Conservation (phyloP, 2,888 invertebrate species). For the Vanessa cardui region DNA sequence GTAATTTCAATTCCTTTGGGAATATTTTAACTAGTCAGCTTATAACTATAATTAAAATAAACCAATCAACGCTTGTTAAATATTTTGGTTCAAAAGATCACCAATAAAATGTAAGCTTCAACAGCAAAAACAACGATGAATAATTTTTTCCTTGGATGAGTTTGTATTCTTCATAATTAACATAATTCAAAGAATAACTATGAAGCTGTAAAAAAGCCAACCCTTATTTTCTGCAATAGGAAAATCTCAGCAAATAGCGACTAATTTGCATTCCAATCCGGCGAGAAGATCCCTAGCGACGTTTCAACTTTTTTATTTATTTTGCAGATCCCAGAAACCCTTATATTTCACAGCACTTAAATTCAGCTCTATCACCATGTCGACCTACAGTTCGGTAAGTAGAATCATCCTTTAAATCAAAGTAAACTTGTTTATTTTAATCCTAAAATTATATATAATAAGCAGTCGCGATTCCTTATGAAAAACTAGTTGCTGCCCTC, state of each 20-base stretch:
- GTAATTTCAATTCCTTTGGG: too few species aligned
- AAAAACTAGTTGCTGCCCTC: too few species aligned
- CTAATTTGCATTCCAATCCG: conserved; percentile 29
- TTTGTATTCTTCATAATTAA: not conserved
- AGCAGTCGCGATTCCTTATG: too few species aligned
- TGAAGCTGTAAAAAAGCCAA: conserved; percentile 10
- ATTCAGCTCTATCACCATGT: conserved; percentile 64
- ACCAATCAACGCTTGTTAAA: too few species aligned
- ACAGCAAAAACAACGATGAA: too few species aligned
- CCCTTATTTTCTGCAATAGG: conserved; percentile 21
- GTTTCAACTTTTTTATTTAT: conserved; percentile 33
- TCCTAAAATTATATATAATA: too few species aligned
- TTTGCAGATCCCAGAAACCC: conserved; percentile 65
- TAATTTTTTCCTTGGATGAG: too few species aligned
- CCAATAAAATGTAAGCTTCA: too few species aligned
- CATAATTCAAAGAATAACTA: conserved; percentile 15
- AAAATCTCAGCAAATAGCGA: conserved; percentile 24
- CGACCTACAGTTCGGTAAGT: conserved; percentile 67
- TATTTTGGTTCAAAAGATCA: too few species aligned
- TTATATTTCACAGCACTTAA: conserved; percentile 70
- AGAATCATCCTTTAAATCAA: not conserved
- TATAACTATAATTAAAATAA: too few species aligned
- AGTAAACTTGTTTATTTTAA: not conserved
- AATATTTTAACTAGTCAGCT: too few species aligned
- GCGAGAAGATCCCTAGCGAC: conserved; percentile 20